Evolutionary conservation across 2,888 invertebrate genomes (phyloP), one percentile per base, ranked within the genome.

Genomic region (Erannis defoliaria): DNA sequence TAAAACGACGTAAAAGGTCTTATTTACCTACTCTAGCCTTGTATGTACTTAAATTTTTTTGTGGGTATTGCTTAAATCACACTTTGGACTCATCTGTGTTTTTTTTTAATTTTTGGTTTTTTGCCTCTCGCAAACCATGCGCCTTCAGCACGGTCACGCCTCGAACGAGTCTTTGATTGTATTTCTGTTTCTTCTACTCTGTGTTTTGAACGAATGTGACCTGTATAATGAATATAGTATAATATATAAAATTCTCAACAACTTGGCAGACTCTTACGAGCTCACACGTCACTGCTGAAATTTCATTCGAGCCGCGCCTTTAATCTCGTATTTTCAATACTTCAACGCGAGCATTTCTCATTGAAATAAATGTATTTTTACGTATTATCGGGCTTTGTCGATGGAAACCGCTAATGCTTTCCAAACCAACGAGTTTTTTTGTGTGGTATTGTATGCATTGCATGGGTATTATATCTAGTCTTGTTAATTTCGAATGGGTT

Each of bases 391-490:
- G 53, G 62, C 65, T 51, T 66, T 67, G 55, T 62, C 66, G 66
- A 66, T 64, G 62, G 43, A 53, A 67, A 55, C 64, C 64, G 62
- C 67, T 70, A 71, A 73, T 73, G 70, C 70, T 64, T 72, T 70
- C 64, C 43, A 58, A 73, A 60, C 62, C 73, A 58, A 59, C 61
- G 68, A 73, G 71, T 57, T 67, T 66, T 64, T 60, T 70, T 77
- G n/a, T 76, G 71, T 69, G 63, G 57, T 33, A 62, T 67, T 63
- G 57, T 33, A 62, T 67, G 62, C 65, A 60, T 38, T 35, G 53
- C 48, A 38, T 55, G 48, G 54, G 57, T 61, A 61, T 64, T 61
- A 31, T 16, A 46, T 58, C 10, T 10, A 18, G 29, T 38, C 42
- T 46, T 33, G 40, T 51, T 50, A 58, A 18, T 56, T 29, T 16